A percentile compares a stretch with the other conserved stretches of the same genome.
These are phyloP conservation scores for Chiloscyllium plagiosum DNA, from an alignment of 2,113 vertebrate genomes.

Conservation along the genomic window DNA sequence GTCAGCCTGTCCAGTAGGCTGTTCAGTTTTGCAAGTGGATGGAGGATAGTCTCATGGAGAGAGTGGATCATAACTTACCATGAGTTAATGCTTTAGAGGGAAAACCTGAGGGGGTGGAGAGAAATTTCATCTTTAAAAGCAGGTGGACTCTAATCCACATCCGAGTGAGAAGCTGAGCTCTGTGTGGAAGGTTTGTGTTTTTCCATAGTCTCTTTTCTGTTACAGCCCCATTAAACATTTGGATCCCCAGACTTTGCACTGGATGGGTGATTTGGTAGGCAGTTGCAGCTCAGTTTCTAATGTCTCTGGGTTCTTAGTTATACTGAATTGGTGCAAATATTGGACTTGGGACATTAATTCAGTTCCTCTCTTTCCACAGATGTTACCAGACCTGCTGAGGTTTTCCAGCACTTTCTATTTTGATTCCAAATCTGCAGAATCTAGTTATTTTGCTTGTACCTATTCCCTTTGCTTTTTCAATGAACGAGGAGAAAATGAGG, in stretches of 20 bases:
- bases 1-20: too few species aligned
- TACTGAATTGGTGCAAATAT: neutral
- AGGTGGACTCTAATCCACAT: neutral
- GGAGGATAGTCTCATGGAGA: neutral
- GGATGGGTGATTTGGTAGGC: neutral
- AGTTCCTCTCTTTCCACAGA: too few species aligned
- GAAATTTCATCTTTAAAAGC: neutral
- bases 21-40: neutral
- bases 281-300: neutral
- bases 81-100: neutral
- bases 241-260: neutral
- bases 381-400: too few species aligned
- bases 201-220: neutral
- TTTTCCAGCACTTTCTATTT: too few species aligned
- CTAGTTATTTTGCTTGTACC: too few species aligned
- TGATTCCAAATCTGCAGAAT: too few species aligned
- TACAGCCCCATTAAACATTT: neutral
- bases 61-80: neutral
- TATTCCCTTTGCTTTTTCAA: neutral
- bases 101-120: neutral
- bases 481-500: neutral
- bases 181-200: neutral
- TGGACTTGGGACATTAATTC: too few species aligned
- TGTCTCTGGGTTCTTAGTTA: neutral
- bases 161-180: neutral